phyloP scores from a whole-genome alignment of 2,113 vertebrate genomes.

The Trogon melanurus region DNA sequence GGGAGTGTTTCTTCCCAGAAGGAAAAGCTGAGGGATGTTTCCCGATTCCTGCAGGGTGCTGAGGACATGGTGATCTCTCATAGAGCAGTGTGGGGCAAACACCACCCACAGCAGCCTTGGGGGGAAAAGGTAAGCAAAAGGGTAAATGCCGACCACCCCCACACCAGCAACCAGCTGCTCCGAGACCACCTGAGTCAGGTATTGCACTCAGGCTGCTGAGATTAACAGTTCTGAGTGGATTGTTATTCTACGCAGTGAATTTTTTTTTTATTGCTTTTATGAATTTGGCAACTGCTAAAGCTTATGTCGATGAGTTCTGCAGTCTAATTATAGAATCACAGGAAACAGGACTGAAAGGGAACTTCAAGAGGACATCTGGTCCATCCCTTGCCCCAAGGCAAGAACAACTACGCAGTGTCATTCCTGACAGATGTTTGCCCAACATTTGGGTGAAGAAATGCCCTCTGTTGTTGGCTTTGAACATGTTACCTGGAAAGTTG shows the following conservation, averaged over 20 bases:
- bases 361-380: not conserved
- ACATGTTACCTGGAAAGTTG: not conserved
- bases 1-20: not conserved
- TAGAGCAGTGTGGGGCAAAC: not conserved
- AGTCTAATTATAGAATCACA: not conserved
- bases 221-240: not conserved
- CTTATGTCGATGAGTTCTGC: not conserved
- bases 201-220: not conserved
- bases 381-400: not conserved
- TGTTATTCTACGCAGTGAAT: not conserved
- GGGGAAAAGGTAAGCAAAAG: not conserved
- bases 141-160: not conserved
- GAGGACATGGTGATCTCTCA: fast-evolving
- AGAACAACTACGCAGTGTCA: not conserved
- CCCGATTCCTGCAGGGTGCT: not conserved
- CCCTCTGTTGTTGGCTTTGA: not conserved
- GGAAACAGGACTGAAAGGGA: not conserved
- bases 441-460: not conserved
- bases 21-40: not conserved
- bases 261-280: fast-evolving
- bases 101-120: fast-evolving
- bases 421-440: not conserved
- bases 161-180: not conserved
- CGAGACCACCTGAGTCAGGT: not conserved
- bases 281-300: not conserved